Evolutionary conservation across 2,888 invertebrate species (phyloP).

Genomic region (Euphydryas editha): DNA sequence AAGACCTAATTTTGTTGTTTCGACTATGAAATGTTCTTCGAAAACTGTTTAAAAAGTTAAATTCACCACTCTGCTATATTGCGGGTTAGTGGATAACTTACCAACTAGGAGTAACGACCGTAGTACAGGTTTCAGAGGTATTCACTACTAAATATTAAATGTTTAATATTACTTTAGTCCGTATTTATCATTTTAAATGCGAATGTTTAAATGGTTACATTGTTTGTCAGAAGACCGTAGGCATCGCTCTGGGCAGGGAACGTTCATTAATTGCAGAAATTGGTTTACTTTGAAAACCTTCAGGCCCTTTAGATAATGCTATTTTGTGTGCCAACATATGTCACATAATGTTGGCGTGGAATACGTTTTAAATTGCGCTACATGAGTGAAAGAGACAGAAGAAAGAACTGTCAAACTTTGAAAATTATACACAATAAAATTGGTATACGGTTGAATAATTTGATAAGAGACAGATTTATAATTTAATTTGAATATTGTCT

Average conservation of each 20-base stretch:
- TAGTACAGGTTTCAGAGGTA: too few species aligned
- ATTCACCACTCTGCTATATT: too few species aligned
- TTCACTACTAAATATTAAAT: neutral
- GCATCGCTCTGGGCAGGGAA: neutral
- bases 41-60: too few species aligned
- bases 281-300: constrained; percentile 11
- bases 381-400: neutral
- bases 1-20: too few species aligned
- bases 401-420: neutral
- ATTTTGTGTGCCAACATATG: constrained; percentile 16
- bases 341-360: constrained; percentile 1
- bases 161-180: neutral
- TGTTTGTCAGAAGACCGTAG: neutral
- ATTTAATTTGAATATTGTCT: neutral
- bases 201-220: constrained; percentile 5
- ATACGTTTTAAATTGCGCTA: neutral
- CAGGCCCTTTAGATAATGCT: constrained; percentile 21
- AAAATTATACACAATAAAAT: neutral
- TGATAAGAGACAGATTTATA: neutral
- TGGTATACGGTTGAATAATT: neutral
- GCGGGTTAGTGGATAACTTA: too few species aligned
- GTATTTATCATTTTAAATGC: neutral
- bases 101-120: too few species aligned
- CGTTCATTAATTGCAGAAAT: constrained; percentile 18
- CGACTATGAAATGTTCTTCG: too few species aligned